Conservation (phyloP, 35 echinoderm and acorn worm genomes). For the Eucidaris tribuloides region DNA sequence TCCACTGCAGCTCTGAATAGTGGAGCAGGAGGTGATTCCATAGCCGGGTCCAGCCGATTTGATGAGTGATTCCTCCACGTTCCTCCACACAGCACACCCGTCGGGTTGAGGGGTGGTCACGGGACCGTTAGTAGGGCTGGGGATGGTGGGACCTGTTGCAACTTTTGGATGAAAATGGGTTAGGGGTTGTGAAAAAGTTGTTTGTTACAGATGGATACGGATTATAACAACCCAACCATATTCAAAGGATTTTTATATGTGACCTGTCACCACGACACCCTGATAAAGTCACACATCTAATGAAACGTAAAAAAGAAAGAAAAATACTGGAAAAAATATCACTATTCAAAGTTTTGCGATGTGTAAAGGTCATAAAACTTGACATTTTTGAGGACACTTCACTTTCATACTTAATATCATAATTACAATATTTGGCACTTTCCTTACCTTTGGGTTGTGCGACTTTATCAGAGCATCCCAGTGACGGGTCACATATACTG, state of each 20-base stretch:
- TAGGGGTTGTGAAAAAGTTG: background rate
- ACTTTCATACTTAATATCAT: no score
- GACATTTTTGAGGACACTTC: no score
- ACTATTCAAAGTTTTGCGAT: no score
- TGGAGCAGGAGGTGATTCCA: slow-evolving; percentile 12
- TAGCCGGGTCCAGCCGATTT: slow-evolving; percentile 22
- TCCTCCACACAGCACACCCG: slow-evolving; percentile 2
- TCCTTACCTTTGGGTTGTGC: no score
- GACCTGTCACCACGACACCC: background rate
- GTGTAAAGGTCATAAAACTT: no score
- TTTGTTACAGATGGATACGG: background rate
- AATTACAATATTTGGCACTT: no score
- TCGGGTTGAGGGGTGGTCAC: background rate
- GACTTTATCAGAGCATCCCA: no score
- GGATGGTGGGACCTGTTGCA: background rate
- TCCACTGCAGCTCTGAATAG: slow-evolving; percentile 10
- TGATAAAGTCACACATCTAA: background rate
- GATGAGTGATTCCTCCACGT: background rate
- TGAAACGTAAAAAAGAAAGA: background rate
- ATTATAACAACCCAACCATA: background rate
- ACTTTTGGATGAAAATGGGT: background rate
- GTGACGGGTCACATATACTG: no score
- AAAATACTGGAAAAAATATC: background rate
- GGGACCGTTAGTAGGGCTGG: background rate
- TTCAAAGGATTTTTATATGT: background rate